These are phyloP conservation scores for Philhelius pedissequus DNA, from an alignment of 2,888 invertebrate genomes.

Conservation along the genomic window DNA sequence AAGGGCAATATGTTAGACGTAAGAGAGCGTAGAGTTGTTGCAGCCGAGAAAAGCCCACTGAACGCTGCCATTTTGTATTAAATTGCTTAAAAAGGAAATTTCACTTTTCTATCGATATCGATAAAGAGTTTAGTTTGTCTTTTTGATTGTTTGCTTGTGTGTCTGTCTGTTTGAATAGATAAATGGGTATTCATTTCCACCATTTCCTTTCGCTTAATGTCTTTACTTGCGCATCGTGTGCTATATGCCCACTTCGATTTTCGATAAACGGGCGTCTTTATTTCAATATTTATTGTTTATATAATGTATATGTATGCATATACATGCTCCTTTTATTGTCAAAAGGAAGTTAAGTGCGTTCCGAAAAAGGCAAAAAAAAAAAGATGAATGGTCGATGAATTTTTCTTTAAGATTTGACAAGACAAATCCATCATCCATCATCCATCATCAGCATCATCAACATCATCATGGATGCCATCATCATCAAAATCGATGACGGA, in stretches of 20 bases:
- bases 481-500: conserved; percentile 16
- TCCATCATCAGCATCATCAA: conserved; percentile 24
- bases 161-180: not conserved
- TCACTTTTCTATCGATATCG: conserved; percentile 49
- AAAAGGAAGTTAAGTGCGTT: not conserved
- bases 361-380: not conserved
- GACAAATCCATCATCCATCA: conserved; percentile 37
- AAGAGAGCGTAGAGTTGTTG: not conserved
- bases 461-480: conserved; percentile 1
- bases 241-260: conserved; percentile 5
- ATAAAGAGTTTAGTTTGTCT: not conserved
- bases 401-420: conserved; percentile 3
- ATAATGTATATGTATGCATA: not conserved
- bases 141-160: not conserved
- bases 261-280: conserved; percentile 14
- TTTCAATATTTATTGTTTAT: not conserved
- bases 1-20: conserved; percentile 8
- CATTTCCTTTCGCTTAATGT: conserved; percentile 4
- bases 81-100: conserved; percentile 44
- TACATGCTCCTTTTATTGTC: not conserved
- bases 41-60: conserved; percentile 38
- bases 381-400: not conserved
- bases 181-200: conserved; percentile 14
- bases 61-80: conserved; percentile 36
- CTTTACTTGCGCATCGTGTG: not conserved